Base-by-base conservation (phyloP, 2,797 vertebrate species). In the Gallinago solitaria region DNA sequence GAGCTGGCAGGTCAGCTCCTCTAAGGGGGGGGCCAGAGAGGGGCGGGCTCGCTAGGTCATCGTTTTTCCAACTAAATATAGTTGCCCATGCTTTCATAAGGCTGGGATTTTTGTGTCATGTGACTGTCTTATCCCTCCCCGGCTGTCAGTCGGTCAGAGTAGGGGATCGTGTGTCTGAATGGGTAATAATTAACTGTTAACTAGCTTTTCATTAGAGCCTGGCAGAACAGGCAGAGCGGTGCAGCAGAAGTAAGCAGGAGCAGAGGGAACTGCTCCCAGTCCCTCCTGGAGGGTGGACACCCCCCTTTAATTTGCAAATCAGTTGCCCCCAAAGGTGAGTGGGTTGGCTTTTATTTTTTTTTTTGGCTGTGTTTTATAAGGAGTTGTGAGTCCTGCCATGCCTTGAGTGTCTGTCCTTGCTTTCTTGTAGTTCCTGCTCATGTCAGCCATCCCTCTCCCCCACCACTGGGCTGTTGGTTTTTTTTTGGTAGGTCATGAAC, bases 121-220 rank as follows among this genome's bases (percentile, higher is more conserved):
- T 97, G 96, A 95, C 68, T 39, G 48, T 87, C 83, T 95, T 95
- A 95, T 92, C 95, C 92, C 95, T 96, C 87, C 93, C 92, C 6
- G 84, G 80, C 47, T 2, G 59, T 57, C 86, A 70, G 82, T 84
- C 47, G 16, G 33, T 64, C 76, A 4, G 67, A 54, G 82, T 80
- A 93, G 90, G 81, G 89, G 96, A 95, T 97, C 77, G 13, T 53
- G 91, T 97, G 87, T 96, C 94, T 85, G 81, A 89, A 77, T 94
- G 82, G 87, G 89, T 97, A 96, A 95, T 97, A 97, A 97, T 96
- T 94, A 96, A 94, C 95, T 95, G 91, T 97, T 97, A 97, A 91
- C 93, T 93, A 96, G 92, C 91, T 97, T 96, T 96, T 94, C 91
- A 91, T 85, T 93, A 97, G 85, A 90, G 81, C 77, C 93, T 70